These are phyloP conservation scores for Sepiola atlantica DNA, from an alignment of 2,888 invertebrate genomes.

Conservation along the genomic window DNA sequence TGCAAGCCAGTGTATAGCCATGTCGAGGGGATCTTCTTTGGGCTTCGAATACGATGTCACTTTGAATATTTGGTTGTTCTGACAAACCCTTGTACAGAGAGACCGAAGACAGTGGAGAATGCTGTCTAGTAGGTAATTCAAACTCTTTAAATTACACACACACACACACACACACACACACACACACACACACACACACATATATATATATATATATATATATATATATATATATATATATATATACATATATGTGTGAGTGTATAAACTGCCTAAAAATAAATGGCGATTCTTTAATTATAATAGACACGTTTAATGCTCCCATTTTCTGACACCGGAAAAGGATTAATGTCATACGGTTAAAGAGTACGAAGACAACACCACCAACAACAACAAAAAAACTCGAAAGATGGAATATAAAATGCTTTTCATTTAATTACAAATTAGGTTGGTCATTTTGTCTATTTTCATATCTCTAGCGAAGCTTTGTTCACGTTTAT, in stretches of 20 bases:
- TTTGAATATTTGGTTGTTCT: too few relatives aligned
- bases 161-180: background rate
- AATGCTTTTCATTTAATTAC: background rate
- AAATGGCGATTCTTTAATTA: background rate
- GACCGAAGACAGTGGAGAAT: too few relatives aligned
- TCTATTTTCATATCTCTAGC: background rate
- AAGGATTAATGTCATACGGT: background rate
- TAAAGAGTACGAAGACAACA: background rate
- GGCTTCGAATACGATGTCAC: too few relatives aligned
- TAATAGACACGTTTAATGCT: background rate
- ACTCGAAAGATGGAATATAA: background rate
- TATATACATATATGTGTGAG: background rate
- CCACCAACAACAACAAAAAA: too few relatives aligned
- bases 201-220: background rate
- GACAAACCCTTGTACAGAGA: too few relatives aligned
- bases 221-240: background rate
- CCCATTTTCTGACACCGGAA: conserved; percentile 13
- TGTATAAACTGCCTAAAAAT: background rate
- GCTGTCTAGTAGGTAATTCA: too few relatives aligned
- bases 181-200: background rate
- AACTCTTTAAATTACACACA: background rate
- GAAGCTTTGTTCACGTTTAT: background rate
- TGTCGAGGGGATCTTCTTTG: too few relatives aligned
- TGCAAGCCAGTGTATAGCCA: too few relatives aligned
- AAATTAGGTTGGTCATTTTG: background rate